Conservation (phyloP, 2,888 invertebrate species). For the Drosophila macrothrix region DNA sequence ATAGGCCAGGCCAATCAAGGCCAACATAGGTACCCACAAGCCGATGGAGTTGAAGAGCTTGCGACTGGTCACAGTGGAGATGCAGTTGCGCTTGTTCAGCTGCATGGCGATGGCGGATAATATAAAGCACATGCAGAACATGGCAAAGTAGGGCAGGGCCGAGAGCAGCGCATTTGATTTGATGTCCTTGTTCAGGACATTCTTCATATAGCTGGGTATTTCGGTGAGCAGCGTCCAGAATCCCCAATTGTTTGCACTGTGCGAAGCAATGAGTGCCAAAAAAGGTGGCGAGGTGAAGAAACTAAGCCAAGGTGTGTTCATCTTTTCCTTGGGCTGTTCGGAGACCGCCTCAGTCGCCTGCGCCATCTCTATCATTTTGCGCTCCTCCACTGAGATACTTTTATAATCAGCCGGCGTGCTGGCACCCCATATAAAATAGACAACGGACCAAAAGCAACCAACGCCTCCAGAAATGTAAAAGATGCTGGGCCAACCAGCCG, state of each 20-base stretch:
- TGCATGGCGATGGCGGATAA: slow-evolving; percentile 89
- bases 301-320: slow-evolving; percentile 89
- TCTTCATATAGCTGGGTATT: slow-evolving; percentile 92
- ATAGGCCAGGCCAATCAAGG: slow-evolving; percentile 88
- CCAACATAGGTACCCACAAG: slow-evolving; percentile 89
- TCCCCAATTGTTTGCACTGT: slow-evolving; percentile 91
- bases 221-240: slow-evolving; percentile 94
- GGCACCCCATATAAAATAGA: slow-evolving; percentile 88
- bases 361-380: slow-evolving; percentile 89
- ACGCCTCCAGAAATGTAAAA: slow-evolving; percentile 90
- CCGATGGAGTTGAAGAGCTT: slow-evolving; percentile 87
- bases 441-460: slow-evolving; percentile 87
- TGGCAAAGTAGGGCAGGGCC: slow-evolving; percentile 90
- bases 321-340: slow-evolving; percentile 77
- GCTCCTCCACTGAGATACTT: slow-evolving; percentile 88
- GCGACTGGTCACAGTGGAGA: slow-evolving; percentile 83
- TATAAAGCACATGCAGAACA: slow-evolving; percentile 90
- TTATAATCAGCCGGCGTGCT: slow-evolving; percentile 88
- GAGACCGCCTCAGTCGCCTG: slow-evolving; percentile 68
- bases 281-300: slow-evolving; percentile 92
- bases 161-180: slow-evolving; percentile 90
- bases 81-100: slow-evolving; percentile 77
- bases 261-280: slow-evolving; percentile 90
- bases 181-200: slow-evolving; percentile 90
- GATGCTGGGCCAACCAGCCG: slow-evolving; percentile 91